Base-by-base conservation (phyloP, 35 echinoderm and acorn worm genomes). In the Nesometra sesokonis region DNA sequence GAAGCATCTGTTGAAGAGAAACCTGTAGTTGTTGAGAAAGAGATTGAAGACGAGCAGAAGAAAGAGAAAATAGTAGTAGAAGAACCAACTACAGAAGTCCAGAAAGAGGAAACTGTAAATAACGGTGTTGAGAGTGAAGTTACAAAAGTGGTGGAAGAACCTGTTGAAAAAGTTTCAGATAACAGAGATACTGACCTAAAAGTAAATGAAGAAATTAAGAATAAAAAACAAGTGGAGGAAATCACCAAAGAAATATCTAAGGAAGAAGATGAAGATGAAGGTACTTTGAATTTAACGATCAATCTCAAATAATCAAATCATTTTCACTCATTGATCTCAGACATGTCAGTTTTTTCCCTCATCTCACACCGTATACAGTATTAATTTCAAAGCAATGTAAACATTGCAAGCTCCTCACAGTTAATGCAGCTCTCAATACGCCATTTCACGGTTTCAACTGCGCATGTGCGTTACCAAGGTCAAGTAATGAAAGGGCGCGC, bases 1-100 rank as follows among this genome's bases (percentile, higher is more conserved):
- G 84, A 86, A 34, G 80, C 46, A 80, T 33, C 78, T 35, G 89
- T 91, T 46, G 88, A 87, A 2, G 85, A 91, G 0, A 82, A 57
- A n/a, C n/a, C n/a, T 30, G 82, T 31, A 38, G 82, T 78, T 29
- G 79, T 82, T 67, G 52, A 27, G 23, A 67, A 67, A 67, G 52
- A 3, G 11, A 67, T 17, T 1, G 52, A 11, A 19, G 52, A 13
- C 15, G 39, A n/a, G n/a, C 17, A 47, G 77, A 77, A 86, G 35
- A 77, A 85, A 86, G 47, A 85, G 1, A 80, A 91, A 11, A 76
- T 30, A 46, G 80, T 31, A 47, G 82, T 78, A 27, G 84, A 47
- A 43, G 15, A 43, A 43, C 38, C 4, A 27, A 17, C 52, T 67
- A 67, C 11, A 9, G 23, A 67, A 27, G 0, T 67, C 52, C 7